These are phyloP conservation scores for Scotopteryx bipunctaria DNA, from an alignment of 2,888 invertebrate genomes.

Conservation along the genomic window DNA sequence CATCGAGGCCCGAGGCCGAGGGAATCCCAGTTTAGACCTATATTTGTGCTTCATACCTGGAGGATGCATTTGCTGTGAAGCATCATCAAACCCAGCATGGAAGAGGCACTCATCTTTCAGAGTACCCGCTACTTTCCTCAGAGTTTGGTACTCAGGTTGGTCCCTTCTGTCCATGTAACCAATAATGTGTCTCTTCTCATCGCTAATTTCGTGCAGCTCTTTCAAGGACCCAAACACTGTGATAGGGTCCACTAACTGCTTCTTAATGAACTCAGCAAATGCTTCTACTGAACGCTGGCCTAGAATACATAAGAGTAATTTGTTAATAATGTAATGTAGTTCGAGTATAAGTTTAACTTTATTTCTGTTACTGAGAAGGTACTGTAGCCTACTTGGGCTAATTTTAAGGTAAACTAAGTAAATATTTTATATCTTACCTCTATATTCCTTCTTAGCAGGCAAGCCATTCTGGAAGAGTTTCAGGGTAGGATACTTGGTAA, in stretches of 20 bases:
- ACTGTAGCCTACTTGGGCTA: too few species aligned
- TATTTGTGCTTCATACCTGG: too few species aligned
- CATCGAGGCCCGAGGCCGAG: too few species aligned
- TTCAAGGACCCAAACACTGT: conserved; percentile 88
- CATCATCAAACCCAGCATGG: conserved; percentile 94
- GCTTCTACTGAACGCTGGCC: conserved; percentile 94
- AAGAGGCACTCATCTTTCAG: conserved; percentile 98
- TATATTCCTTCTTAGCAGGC: conserved; percentile 94
- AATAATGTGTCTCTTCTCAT: conserved; percentile 93
- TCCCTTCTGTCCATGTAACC: conserved; percentile 94
- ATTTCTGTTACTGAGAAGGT: too few species aligned
- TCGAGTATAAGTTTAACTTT: too few species aligned
- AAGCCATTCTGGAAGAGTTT: conserved; percentile 96
- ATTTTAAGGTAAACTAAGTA: not conserved
- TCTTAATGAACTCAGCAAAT: conserved; percentile 93
- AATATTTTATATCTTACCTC: conserved; percentile 84
- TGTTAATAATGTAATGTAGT: too few species aligned
- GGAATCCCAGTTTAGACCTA: too few species aligned
- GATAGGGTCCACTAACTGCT: conserved; percentile 94
- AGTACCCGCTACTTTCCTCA: conserved; percentile 92
- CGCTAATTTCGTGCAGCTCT: conserved; percentile 89
- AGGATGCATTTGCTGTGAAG: conserved; percentile 92
- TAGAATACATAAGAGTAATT: conserved; percentile 40
- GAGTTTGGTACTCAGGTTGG: conserved; percentile 90
- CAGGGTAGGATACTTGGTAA: conserved; percentile 98